Conservation (phyloP, 2,888 invertebrate species). For the Cerceris ruficornis region DNA sequence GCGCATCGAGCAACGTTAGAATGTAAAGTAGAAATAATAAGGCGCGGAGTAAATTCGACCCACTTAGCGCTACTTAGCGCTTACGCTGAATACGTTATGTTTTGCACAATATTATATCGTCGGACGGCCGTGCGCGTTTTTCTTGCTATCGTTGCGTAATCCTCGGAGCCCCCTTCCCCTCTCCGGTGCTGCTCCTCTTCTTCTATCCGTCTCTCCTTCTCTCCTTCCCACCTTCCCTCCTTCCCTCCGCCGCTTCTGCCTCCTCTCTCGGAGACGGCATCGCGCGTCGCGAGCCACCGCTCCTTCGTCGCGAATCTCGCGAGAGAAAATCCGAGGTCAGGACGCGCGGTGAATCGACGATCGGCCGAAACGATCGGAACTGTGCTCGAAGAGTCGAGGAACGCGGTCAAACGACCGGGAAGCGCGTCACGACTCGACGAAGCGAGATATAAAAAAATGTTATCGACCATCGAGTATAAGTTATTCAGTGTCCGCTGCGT, state of each 20-base stretch:
- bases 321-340: no score
- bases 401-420: background rate
- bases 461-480: constrained; percentile 52
- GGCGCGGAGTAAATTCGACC: constrained; percentile 80
- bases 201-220: no score
- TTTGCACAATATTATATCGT: constrained; percentile 79
- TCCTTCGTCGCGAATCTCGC: no score
- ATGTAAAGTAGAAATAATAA: constrained; percentile 79
- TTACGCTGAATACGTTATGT: constrained; percentile 80
- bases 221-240: no score
- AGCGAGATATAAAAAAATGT: constrained; percentile 38
- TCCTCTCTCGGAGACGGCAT: no score
- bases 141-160: constrained; percentile 55
- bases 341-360: no score
- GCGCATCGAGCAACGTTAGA: constrained; percentile 56
- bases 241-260: background rate
- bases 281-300: no score
- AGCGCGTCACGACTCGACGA: constrained; percentile 11
- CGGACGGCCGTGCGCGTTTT: constrained; percentile 49
- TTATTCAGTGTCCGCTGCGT: constrained; percentile 33
- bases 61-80: constrained; percentile 81
- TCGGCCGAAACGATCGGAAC: no score
- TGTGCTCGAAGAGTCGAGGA: no score
- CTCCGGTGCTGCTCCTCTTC: background rate
- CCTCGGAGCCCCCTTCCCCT: no score